Percentiles rank a stretch among this genome's conserved stretches.
phyloP scores from a whole-genome alignment of 1,140 invertebrate species.

The Caligus rogercresseyi region DNA sequence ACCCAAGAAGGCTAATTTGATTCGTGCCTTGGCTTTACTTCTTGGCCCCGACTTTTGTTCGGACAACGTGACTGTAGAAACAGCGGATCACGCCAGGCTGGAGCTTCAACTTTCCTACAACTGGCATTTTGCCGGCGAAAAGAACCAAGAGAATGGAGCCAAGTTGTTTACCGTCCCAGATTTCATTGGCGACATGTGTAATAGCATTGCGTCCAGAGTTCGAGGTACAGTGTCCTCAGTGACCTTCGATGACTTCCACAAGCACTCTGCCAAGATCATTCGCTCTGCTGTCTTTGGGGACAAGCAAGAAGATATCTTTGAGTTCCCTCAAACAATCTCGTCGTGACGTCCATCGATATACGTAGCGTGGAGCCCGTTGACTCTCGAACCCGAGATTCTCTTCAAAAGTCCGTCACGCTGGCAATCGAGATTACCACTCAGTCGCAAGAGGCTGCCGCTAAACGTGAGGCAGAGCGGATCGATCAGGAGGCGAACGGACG shows the following conservation, averaged over 20 bases:
- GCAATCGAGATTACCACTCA: conserved; percentile 36
- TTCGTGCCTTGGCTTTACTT: conserved; percentile 34
- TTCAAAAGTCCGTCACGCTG: conserved; percentile 37
- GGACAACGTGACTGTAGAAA: conserved; percentile 36
- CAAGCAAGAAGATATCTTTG: conserved; percentile 30
- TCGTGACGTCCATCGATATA: conserved; percentile 36
- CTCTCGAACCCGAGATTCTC: conserved; percentile 35
- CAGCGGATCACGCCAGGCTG: conserved; percentile 36
- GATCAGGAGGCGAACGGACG: conserved; percentile 36
- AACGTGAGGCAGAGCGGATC: conserved; percentile 36
- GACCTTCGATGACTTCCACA: conserved; percentile 38
- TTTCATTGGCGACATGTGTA: conserved; percentile 37
- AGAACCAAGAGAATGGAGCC: conserved; percentile 25
- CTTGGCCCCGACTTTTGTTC: conserved; percentile 38
- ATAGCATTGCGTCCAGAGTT: conserved; percentile 36
- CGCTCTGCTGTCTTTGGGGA: conserved; percentile 35
- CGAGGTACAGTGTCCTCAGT: conserved; percentile 35
- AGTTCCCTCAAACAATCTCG: conserved; percentile 34
- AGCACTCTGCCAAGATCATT: conserved; percentile 36
- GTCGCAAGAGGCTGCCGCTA: conserved; percentile 35
- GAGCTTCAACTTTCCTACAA: conserved; percentile 36
- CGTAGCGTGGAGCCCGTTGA: conserved; percentile 39
- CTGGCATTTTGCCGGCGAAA: conserved; percentile 35
- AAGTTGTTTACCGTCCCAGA: conserved; percentile 37
- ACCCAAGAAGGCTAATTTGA: conserved; percentile 35